phyloP scores from a whole-genome alignment of 2,888 invertebrate genomes.

The Prosopocoilus inquinatus region DNA sequence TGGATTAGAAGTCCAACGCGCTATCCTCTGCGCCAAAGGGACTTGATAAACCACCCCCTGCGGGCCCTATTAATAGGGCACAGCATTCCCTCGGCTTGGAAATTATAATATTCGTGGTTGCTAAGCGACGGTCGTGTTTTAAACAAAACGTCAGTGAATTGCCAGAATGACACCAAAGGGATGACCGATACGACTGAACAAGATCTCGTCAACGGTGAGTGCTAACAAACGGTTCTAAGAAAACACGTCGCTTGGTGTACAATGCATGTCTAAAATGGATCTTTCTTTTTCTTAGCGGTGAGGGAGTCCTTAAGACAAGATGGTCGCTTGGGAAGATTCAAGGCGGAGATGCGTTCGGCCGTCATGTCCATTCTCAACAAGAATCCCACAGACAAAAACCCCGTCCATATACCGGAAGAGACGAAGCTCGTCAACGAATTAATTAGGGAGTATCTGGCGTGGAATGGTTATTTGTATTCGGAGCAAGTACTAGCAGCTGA shows the following conservation, averaged over 20 bases:
- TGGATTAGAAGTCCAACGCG: constrained; percentile 90
- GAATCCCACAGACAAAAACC: constrained; percentile 32
- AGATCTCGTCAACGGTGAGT: constrained; percentile 43
- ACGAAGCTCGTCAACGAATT: constrained; percentile 62
- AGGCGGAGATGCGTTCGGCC: constrained; percentile 48
- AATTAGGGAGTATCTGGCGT: constrained; percentile 65
- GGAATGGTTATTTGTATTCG: constrained; percentile 70
- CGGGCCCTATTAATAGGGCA: neutral
- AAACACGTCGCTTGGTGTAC: too few species aligned
- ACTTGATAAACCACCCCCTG: constrained; percentile 42
- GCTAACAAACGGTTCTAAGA: too few species aligned
- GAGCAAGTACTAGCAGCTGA: constrained; percentile 48
- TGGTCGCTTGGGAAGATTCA: constrained; percentile 46
- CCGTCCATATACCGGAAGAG: constrained; percentile 45
- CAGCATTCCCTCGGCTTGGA: too few species aligned
- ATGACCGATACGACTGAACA: constrained; percentile 42
- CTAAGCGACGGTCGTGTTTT: constrained; percentile 7
- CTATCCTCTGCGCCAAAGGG: constrained; percentile 87
- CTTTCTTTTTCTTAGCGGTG: constrained; percentile 38
- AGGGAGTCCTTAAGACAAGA: constrained; percentile 46
- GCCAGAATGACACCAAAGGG: constrained; percentile 27
- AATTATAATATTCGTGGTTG: neutral
- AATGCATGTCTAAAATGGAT: neutral
- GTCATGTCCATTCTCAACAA: constrained; percentile 47
- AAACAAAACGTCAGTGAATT: constrained; percentile 11